These are phyloP conservation scores for Phoebastria nigripes DNA, from an alignment of 2,797 vertebrate species.

Conservation along the genomic window DNA sequence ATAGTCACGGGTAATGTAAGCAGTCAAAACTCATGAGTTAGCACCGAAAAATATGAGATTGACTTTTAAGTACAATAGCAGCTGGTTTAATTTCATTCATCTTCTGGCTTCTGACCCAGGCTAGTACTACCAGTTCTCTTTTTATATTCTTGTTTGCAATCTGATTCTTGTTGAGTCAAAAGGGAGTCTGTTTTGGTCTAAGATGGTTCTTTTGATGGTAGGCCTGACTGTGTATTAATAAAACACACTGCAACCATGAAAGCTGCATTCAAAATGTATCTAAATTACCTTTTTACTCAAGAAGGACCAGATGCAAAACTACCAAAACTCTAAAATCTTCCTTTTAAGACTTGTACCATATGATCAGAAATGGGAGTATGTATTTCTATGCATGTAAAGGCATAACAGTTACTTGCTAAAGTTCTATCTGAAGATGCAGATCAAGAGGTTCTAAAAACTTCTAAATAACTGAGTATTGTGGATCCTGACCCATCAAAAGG, in stretches of 20 bases:
- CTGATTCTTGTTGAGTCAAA: neutral
- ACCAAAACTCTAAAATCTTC: neutral
- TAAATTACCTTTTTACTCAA: neutral
- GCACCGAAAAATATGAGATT: neutral
- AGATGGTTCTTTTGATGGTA: neutral
- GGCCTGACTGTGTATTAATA: neutral
- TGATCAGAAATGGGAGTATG: neutral
- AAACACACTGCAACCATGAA: neutral
- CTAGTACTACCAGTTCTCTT: neutral
- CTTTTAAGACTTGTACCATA: neutral
- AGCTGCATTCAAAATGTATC: neutral
- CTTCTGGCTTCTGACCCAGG: neutral
- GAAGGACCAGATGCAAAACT: neutral
- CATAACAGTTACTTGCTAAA: neutral
- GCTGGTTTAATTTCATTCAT: neutral
- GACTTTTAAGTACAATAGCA: neutral
- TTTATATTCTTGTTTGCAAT: neutral
- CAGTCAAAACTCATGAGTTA: neutral
- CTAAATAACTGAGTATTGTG: neutral
- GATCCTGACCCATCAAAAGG: neutral
- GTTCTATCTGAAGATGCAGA: neutral
- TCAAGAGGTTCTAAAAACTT: neutral
- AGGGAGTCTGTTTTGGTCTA: neutral
- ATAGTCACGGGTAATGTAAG: neutral
- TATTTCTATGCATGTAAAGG: neutral